Base-by-base conservation (phyloP, 2,888 invertebrate genomes). In the Drosophila engyochracea region DNA sequence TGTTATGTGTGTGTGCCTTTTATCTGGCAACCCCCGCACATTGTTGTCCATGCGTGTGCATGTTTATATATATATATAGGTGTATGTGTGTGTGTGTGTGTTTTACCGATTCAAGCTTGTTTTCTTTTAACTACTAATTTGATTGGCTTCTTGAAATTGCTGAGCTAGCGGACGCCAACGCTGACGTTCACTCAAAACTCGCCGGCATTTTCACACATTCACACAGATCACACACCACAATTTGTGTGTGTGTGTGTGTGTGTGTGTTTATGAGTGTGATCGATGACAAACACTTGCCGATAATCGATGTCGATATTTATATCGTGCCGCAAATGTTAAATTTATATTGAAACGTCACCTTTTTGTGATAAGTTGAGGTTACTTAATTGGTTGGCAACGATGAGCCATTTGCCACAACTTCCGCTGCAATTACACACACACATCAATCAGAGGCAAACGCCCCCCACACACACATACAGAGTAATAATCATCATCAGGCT, bases 21-120 rank as follows among this genome's bases (percentile, higher is more conserved):
- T 47, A 47, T 47, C 64, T 68, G 75, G 82, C 84, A 81, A 81
- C 90, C 87, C 87, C 90, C 85, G 80, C 88, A 77, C 28, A 72
- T 71, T 68, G 63, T 57, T 72, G 59, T 58, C 65, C 69, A 73
- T 60, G 39, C 55, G 33, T 33, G 52, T 61, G 53, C 25, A 39
- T 60, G 25, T 69, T 53, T 14, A 12, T 33, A 33, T 33, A 33
- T 14, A 10, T 31, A 31, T 12, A 12, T 33, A 12, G 12, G 0
- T 33, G 0, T 67, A 41, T 60, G 53, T 47, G 30, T 72, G 51
- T 49, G 62, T 57, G 49, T 70, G 63, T 62, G 55, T 47, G 33
- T 47, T 55, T 58, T 62, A 69, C 64, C 60, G 77, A 74, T 81
- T 74, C 69, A 72, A 70, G 83, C 71, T 76, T 85, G 75, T 79